Percentiles rank a stretch among this genome's conserved stretches.
These are phyloP conservation scores for Apogon talboti DNA, from an alignment of 2,797 vertebrate species.

Conservation along the genomic window DNA sequence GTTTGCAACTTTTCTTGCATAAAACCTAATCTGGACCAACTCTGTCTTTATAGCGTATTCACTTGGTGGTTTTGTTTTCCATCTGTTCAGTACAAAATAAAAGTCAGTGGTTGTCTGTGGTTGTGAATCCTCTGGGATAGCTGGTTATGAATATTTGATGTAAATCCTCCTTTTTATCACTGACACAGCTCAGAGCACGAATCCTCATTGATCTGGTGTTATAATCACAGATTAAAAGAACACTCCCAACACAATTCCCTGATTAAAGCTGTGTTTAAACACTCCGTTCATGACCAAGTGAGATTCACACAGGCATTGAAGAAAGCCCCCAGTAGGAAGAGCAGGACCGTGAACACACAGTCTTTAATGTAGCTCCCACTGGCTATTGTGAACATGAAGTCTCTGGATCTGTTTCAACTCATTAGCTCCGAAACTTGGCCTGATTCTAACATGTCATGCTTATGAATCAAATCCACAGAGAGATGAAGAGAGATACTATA, in stretches of 20 bases:
- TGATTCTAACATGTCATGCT: conserved; percentile 68
- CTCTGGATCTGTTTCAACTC: conserved; percentile 81
- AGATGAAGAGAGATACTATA: conserved; percentile 62
- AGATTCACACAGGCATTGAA: conserved; percentile 60
- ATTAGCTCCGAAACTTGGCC: conserved; percentile 84
- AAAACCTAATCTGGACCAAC: conserved; percentile 61
- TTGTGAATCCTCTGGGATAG: conserved; percentile 64
- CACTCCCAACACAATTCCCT: conserved; percentile 79
- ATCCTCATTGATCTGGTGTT: conserved; percentile 83
- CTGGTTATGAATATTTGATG: conserved; percentile 83
- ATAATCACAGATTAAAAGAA: conserved; percentile 83
- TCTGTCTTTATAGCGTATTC: conserved; percentile 57
- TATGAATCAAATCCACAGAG: conserved; percentile 78
- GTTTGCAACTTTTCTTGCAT: conserved; percentile 55
- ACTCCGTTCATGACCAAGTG: conserved; percentile 57
- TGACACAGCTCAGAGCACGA: conserved; percentile 75
- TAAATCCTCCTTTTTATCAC: conserved; percentile 81
- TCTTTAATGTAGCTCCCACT: conserved; percentile 74
- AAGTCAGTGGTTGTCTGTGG: conserved; percentile 72
- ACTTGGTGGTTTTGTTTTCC: conserved; percentile 62
- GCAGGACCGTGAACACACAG: conserved; percentile 53
- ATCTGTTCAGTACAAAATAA: conserved; percentile 65
- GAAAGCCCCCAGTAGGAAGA: conserved; percentile 57
- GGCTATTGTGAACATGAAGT: conserved; percentile 71
- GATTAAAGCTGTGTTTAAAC: conserved; percentile 81